Evolutionary conservation across 2,888 invertebrate genomes (phyloP), one percentile per base, ranked within the genome.

Genomic region (Alloplasta piceator): DNA sequence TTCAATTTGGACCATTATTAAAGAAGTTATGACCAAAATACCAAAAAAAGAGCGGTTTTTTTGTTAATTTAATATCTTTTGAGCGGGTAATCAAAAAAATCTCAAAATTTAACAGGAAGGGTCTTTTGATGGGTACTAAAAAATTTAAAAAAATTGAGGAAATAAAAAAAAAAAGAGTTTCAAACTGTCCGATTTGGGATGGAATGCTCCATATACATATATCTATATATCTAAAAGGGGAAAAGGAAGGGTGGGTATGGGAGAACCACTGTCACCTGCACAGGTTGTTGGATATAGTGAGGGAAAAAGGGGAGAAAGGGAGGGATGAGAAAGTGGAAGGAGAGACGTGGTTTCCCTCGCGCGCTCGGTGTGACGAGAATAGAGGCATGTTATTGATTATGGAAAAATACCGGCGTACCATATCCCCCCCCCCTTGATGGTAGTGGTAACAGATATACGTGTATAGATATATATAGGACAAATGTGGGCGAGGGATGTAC

Each of bases 341-440:
- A 80, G 39, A 12, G 75, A 83, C 70, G 84, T 86, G 87, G 87
- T 86, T 82, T 86, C 85, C 83, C 86, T 86, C 84, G 89, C 86
- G 87, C 85, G 88, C 87, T 89, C 86, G 85, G 88, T 89, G 89
- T 89, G 89, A 90, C 90, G 89, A 89, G 90, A 90, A 90, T 90
- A 90, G 90, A 90, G 89, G 90, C 89, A 87, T 89, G 89, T 89
- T 90, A 90, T 90, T 90, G 90, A 90, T 90, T 90, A 90, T 90
- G 90, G 89, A 90, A 90, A 90, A 90, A 89, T 90, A 90, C 89
- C 88, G 87, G 86, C 85, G 87, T 86, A 86, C 84, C 85, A 84
- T 83, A 82, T 77, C 68, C 64, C 63, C 16, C 50, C 64, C 38
- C 60, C 43, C 39, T 39, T 64, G 63, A 58, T 60, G 52, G 43